Evolutionary conservation across 2,113 vertebrate genomes (phyloP), one percentile per base, ranked within the genome.

Genomic region (Aspiorhynchus laticeps): DNA sequence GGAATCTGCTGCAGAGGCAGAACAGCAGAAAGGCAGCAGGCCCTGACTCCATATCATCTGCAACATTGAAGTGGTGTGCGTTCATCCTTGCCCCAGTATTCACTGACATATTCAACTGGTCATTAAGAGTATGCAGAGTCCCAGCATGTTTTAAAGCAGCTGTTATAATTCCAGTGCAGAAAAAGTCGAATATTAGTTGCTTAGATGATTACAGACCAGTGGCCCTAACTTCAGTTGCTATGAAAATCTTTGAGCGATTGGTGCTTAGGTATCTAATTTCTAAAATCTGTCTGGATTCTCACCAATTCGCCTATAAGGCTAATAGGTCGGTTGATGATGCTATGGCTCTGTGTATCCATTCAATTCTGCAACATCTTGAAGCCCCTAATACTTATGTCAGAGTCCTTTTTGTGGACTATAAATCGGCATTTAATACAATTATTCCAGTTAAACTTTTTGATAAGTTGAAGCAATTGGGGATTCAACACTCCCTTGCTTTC

Each of bases 101-200:
- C 31, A 85, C 69, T 56, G 31, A 74, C 26, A 85, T 85, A 14
- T 85, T 59, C 38, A 85, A 61, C 33, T n/a, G 33, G 46, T 63
- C 51, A 7, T 24, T 85, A 33, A 77, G 28, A 19, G 15, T 53
- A 3, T 74, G 83, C 53, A 76, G 74, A 24, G 48, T 76, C 36
- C n/a, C n/a, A n/a, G n/a, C n/a, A n/a, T n/a, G n/a, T n/a, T n/a
- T n/a, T n/a, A n/a, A n/a, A n/a, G n/a, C n/a, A n/a, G n/a, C n/a
- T n/a, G n/a, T n/a, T n/a, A n/a, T n/a, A n/a, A n/a, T n/a, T n/a
- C n/a, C n/a, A n/a, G n/a, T n/a, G n/a, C n/a, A n/a, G n/a, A n/a
- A n/a, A n/a, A n/a, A n/a, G n/a, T n/a, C n/a, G n/a, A n/a, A n/a
- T n/a, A n/a, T n/a, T n/a, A n/a, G n/a, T n/a, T n/a, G n/a, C n/a